These are phyloP conservation scores for Hymenochirus boettgeri DNA, from an alignment of 2,113 vertebrate species.

Conservation along the genomic window DNA sequence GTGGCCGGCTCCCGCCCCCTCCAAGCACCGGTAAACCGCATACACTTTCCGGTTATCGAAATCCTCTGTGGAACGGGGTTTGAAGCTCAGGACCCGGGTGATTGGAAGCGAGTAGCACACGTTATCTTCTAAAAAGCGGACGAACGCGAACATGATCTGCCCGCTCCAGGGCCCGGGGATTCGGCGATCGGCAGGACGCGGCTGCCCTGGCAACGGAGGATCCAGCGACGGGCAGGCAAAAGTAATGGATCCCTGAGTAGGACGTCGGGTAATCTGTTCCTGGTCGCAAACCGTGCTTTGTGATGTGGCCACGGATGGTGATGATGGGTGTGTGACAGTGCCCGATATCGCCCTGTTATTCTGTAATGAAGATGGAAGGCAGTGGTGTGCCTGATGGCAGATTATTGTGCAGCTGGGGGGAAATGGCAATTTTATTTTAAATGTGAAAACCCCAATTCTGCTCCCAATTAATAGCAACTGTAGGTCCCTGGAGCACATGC, in stretches of 20 bases:
- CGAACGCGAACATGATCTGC: slow-evolving; percentile 87
- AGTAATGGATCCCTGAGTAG: slow-evolving; percentile 22
- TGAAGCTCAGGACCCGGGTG: slow-evolving; percentile 83
- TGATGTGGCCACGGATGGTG: too few species aligned
- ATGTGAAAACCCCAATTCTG: too few species aligned
- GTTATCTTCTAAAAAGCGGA: slow-evolving; percentile 93
- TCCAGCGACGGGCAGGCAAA: slow-evolving; percentile 31
- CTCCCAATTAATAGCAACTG: too few species aligned
- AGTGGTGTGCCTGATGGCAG: too few species aligned
- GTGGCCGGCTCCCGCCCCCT: slow-evolving; percentile 36
- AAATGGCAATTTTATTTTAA: too few species aligned
- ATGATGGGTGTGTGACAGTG: too few species aligned
- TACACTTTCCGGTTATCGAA: slow-evolving; percentile 97
- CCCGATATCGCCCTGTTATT: too few species aligned
- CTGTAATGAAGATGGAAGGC: too few species aligned
- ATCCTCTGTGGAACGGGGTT: slow-evolving; percentile 83
- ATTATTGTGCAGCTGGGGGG: too few species aligned
- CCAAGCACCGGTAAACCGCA: slow-evolving; percentile 79
- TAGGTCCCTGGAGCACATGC: too few species aligned
- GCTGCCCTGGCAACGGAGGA: slow-evolving; percentile 53
- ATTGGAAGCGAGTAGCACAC: slow-evolving; percentile 87
- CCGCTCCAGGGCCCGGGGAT: slow-evolving; percentile 43
- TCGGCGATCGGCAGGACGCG: slow-evolving; percentile 58
- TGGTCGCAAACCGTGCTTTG: too few species aligned
- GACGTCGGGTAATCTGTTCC: too few species aligned